Conservation (phyloP, 1,140 invertebrate genomes). For the Colletes latitarsis region DNA sequence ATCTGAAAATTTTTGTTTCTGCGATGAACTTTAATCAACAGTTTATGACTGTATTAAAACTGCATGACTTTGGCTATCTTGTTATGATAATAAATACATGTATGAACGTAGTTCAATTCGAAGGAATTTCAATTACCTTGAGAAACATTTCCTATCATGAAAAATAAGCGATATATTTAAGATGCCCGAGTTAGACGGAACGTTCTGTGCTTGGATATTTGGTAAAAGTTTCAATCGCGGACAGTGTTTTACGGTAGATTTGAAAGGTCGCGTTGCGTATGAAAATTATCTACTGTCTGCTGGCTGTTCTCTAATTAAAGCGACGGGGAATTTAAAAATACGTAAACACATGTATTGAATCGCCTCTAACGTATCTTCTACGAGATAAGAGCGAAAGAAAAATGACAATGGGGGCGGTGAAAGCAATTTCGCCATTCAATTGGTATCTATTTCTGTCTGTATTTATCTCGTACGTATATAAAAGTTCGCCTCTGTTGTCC, state of each 20-base stretch:
- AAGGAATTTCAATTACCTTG: too few species aligned
- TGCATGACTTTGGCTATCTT: too few species aligned
- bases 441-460: conserved; percentile 24
- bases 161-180: too few species aligned
- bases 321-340: not conserved
- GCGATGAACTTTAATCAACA: too few species aligned
- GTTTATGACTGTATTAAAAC: too few species aligned
- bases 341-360: conserved; percentile 19
- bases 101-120: too few species aligned
- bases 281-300: not conserved
- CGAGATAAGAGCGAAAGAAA: conserved; percentile 21
- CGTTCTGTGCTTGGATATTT: not conserved
- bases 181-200: too few species aligned
- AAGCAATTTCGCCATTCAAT: conserved; percentile 23
- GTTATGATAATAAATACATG: too few species aligned
- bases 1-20: too few species aligned
- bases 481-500: not conserved
- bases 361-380: conserved; percentile 11
- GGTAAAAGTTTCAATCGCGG: not conserved
- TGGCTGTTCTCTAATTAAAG: not conserved
- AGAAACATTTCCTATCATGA: too few species aligned
- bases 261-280: not conserved
- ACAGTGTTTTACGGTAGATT: not conserved
- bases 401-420: conserved; percentile 33
- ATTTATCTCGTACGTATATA: conserved; percentile 13